Evolutionary conservation across 2,888 invertebrate species (phyloP).

Genomic region (Leptinotarsa peninsularis): DNA sequence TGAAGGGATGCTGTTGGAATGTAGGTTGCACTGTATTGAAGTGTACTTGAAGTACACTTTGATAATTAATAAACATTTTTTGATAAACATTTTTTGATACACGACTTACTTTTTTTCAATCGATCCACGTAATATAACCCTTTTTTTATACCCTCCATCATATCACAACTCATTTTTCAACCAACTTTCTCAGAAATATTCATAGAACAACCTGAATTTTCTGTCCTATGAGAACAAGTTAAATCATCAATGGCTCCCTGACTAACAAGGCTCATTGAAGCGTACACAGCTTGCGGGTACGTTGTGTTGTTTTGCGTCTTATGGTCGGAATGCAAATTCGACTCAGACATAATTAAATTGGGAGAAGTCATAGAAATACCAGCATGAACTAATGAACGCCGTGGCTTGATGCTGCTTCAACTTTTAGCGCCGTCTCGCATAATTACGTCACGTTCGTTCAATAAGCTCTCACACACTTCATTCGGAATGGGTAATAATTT

Average conservation of each 20-base stretch:
- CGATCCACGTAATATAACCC: too few relatives aligned
- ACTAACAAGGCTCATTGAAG: slow-evolving; percentile 1
- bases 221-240: background rate
- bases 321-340: slow-evolving; percentile 18
- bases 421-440: slow-evolving; percentile 8
- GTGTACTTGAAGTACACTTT: too few relatives aligned
- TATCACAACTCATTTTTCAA: too few relatives aligned
- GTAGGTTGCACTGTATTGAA: too few relatives aligned
- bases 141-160: too few relatives aligned
- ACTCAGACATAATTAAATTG: slow-evolving; percentile 19
- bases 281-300: slow-evolving; percentile 20
- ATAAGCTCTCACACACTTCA: slow-evolving; percentile 18
- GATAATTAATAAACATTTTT: too few relatives aligned
- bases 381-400: slow-evolving; percentile 20
- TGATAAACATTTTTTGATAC: too few relatives aligned
- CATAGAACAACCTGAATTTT: background rate
- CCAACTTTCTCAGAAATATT: too few relatives aligned
- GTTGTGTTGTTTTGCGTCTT: slow-evolving; percentile 20
- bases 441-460: slow-evolving; percentile 23
- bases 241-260: background rate
- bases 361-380: slow-evolving; percentile 18
- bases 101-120: too few relatives aligned
- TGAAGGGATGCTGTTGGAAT: too few relatives aligned
- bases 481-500: slow-evolving; percentile 15
- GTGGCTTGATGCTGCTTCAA: slow-evolving; percentile 5